A percentile compares a stretch with the other conserved stretches of the same genome.
These are phyloP conservation scores for Brachymystax lenok DNA, from an alignment of 2,797 vertebrate species.

Conservation along the genomic window DNA sequence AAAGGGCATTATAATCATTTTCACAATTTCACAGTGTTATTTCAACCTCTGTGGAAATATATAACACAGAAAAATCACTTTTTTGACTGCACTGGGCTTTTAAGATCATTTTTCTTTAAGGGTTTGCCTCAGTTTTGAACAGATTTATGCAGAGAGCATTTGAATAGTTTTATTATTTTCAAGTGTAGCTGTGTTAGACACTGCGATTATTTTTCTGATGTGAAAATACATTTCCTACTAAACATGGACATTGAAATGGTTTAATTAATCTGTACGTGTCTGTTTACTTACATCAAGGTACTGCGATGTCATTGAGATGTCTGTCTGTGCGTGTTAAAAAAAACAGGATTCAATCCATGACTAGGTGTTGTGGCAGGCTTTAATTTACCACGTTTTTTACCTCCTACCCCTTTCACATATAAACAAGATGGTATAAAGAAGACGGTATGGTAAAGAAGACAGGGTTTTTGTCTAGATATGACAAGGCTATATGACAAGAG, in stretches of 20 bases:
- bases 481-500: background rate
- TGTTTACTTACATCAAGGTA: background rate
- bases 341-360: too few relatives aligned
- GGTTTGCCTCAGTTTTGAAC: slow-evolving; percentile 80
- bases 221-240: slow-evolving; percentile 85
- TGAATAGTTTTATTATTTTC: slow-evolving; percentile 82
- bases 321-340: background rate
- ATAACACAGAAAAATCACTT: background rate
- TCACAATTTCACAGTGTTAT: too few relatives aligned
- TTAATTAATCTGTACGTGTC: background rate
- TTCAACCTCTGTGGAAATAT: background rate
- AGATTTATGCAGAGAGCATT: slow-evolving; percentile 76
- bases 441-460: too few relatives aligned
- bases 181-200: slow-evolving; percentile 84
- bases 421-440: too few relatives aligned
- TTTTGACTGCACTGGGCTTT: background rate
- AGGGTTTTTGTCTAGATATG: background rate
- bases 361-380: too few relatives aligned
- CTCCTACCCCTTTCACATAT: too few relatives aligned
- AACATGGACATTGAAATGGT: slow-evolving; percentile 73
- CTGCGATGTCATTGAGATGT: background rate
- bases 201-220: slow-evolving; percentile 82
- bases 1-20: too few relatives aligned
- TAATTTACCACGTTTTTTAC: too few relatives aligned
- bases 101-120: slow-evolving; percentile 74